These are phyloP conservation scores for Scrobipalpa atriplicella DNA, from an alignment of 2,888 invertebrate species.

Conservation along the genomic window DNA sequence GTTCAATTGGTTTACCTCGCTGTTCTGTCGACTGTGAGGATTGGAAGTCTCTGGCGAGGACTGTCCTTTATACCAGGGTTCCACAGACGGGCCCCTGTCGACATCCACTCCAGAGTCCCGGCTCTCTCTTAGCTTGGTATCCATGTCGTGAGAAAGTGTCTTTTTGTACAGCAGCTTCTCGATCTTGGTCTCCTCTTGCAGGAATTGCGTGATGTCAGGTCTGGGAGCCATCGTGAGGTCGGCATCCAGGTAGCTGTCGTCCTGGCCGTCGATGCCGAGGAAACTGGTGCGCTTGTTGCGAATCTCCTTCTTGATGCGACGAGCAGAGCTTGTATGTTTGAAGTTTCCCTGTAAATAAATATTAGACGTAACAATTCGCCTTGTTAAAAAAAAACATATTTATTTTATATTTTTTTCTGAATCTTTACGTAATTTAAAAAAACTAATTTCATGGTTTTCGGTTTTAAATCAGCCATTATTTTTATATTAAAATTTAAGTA, in stretches of 20 bases:
- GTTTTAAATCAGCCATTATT: too few species aligned
- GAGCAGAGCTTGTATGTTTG: conserved; percentile 90
- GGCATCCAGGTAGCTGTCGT: conserved; percentile 86
- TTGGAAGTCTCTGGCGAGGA: conserved; percentile 80
- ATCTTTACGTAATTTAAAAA: too few species aligned
- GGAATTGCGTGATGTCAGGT: conserved; percentile 90
- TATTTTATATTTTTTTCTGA: too few species aligned
- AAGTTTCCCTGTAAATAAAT: conserved; percentile 78
- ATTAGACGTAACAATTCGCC: too few species aligned
- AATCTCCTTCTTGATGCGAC: conserved; percentile 93
- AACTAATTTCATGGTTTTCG: too few species aligned
- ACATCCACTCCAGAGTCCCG: conserved; percentile 91
- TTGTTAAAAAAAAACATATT: too few species aligned
- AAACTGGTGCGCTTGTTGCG: conserved; percentile 93
- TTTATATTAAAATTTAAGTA: too few species aligned
- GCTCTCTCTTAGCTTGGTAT: conserved; percentile 85
- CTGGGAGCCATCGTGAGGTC: conserved; percentile 87
- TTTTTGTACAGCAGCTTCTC: conserved; percentile 90
- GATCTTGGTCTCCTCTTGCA: conserved; percentile 90
- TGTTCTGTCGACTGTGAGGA: conserved; percentile 91
- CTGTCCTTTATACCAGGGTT: conserved; percentile 82
- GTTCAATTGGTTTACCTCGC: conserved; percentile 79
- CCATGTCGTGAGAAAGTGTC: conserved; percentile 86
- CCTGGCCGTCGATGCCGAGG: conserved; percentile 90
- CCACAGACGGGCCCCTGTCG: conserved; percentile 82